Evolutionary conservation across 2,113 vertebrate genomes (phyloP).

Genomic region (Narcine bancroftii): DNA sequence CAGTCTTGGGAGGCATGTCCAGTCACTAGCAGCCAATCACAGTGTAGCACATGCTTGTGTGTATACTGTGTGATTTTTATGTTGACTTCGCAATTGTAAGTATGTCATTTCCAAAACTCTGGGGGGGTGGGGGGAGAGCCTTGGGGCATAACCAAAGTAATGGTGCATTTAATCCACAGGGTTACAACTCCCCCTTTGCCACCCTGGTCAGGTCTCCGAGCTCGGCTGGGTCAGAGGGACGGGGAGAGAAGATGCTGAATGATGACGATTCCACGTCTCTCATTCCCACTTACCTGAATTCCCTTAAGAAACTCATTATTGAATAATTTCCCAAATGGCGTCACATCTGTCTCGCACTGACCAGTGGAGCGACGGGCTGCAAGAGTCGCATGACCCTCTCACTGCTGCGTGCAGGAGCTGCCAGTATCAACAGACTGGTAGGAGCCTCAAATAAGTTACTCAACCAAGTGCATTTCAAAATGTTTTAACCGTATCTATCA

Average conservation of each 20-base stretch:
- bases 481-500: background rate
- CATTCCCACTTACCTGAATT: constrained; percentile 66
- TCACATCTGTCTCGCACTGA: background rate
- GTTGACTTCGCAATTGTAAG: background rate
- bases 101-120: background rate
- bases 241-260: constrained; percentile 59
- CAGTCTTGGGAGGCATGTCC: too few species aligned
- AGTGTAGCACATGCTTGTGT: too few species aligned
- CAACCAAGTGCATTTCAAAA: background rate
- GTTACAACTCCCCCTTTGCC: constrained; percentile 62
- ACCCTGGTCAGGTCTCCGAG: constrained; percentile 56
- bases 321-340: constrained; percentile 44
- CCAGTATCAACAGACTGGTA: constrained; percentile 8
- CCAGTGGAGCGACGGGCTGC: background rate
- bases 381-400: background rate
- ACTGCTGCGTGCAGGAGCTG: background rate
- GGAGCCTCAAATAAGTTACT: background rate
- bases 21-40: too few species aligned
- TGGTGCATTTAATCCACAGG: constrained; percentile 46
- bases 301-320: constrained; percentile 67
- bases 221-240: constrained; percentile 61
- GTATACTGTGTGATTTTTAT: too few species aligned
- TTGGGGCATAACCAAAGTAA: background rate
- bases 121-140: too few species aligned
- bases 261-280: constrained; percentile 62